Conservation (phyloP, 2,113 vertebrate genomes). For the Bufo gargarizans region DNA sequence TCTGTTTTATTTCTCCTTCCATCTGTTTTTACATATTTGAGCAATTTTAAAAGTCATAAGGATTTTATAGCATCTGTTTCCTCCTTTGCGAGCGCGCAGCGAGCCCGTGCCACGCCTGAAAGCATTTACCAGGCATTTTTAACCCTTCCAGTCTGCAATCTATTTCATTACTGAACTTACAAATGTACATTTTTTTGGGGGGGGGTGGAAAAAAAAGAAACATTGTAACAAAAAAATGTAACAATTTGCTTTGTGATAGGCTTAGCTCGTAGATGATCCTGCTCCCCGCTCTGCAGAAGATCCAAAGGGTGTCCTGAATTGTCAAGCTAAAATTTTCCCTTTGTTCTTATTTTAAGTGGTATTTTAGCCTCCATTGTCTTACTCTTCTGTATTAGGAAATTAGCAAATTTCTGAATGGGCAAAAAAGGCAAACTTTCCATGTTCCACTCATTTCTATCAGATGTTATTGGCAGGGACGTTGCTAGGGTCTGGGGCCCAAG, state of each 20-base stretch:
- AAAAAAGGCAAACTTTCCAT: no score
- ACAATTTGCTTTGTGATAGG: no score
- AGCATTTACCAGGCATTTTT: constrained; percentile 5
- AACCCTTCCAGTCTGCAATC: not conserved
- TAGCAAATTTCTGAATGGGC: not conserved
- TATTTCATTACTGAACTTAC: not conserved
- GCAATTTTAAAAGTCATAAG: constrained; percentile 53
- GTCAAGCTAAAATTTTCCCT: no score
- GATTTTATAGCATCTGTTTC: constrained; percentile 46
- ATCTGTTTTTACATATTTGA: constrained; percentile 57
- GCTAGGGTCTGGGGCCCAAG: no score
- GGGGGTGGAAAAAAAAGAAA: no score
- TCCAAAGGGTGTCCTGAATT: no score
- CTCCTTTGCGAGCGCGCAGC: not conserved
- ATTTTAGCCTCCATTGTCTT: not conserved
- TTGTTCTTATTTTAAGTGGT: not conserved
- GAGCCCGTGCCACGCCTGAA: not conserved
- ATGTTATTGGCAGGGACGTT: no score
- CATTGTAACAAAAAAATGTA: no score
- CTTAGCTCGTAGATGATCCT: no score
- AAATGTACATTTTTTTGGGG: not conserved
- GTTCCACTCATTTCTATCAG: no score
- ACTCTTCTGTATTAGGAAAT: not conserved
- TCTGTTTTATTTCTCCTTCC: constrained; percentile 45
- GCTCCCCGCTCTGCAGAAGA: no score